Conservation (phyloP, 1,140 invertebrate species). For the Zaprionus ornatus region DNA sequence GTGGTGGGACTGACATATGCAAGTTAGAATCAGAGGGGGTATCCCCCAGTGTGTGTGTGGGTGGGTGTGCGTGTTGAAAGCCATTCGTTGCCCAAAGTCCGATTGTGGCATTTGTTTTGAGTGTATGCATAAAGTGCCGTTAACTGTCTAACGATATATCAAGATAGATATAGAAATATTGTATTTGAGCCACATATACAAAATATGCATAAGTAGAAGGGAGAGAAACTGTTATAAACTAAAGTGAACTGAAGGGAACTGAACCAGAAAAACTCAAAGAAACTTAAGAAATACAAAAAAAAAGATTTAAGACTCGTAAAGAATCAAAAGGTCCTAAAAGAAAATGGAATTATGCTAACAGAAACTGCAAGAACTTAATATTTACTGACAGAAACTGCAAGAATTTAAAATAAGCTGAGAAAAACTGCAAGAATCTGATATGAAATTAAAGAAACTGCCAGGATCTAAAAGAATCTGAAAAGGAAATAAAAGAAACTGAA, state of each 20-base stretch:
- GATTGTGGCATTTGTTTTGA: constrained; percentile 63
- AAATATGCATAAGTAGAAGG: not conserved
- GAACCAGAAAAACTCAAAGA: too few species aligned
- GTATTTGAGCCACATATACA: not conserved
- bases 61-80: constrained; percentile 34
- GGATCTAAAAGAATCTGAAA: too few species aligned
- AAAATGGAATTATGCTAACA: too few species aligned
- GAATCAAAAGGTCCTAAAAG: too few species aligned
- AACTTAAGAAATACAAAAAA: too few species aligned
- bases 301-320: too few species aligned
- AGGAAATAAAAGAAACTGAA: not conserved
- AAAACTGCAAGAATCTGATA: too few species aligned
- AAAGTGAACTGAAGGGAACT: not conserved
- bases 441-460: too few species aligned
- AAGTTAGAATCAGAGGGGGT: not conserved
- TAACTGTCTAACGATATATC: not conserved
- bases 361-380: too few species aligned
- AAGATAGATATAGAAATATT: not conserved
- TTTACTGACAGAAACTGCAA: too few species aligned
- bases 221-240: not conserved
- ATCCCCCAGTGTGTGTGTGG: not conserved
- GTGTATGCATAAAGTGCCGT: constrained; percentile 25
- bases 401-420: too few species aligned
- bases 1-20: constrained; percentile 38
- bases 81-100: constrained; percentile 52